Conservation (phyloP, 2,113 vertebrate genomes). For the Theropithecus gelada region DNA sequence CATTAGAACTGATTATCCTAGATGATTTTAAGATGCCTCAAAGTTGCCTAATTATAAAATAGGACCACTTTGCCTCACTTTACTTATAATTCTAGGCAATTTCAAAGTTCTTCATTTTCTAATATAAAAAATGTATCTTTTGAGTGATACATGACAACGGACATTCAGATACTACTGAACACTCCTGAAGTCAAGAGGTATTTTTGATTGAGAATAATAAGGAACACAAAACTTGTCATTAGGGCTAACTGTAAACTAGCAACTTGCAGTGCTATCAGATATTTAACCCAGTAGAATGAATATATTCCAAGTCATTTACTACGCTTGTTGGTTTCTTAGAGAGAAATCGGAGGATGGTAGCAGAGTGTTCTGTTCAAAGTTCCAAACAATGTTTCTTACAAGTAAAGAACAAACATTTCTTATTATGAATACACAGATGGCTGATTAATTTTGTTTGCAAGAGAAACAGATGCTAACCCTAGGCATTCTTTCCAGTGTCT, state of each 20-base stretch:
- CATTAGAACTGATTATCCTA: neutral
- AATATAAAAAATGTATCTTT: neutral
- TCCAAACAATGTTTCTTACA: constrained; percentile 69
- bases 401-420: constrained; percentile 75
- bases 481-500: constrained; percentile 39
- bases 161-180: neutral
- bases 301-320: constrained; percentile 42
- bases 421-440: constrained; percentile 67
- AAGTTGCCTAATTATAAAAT: neutral
- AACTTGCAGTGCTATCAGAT: neutral
- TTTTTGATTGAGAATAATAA: constrained; percentile 35
- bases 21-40: neutral
- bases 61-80: neutral
- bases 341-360: constrained; percentile 69
- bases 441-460: constrained; percentile 70
- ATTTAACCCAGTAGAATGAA: neutral
- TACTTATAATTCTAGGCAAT: neutral
- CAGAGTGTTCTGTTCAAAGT: constrained; percentile 72
- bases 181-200: neutral
- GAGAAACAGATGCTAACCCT: constrained; percentile 72
- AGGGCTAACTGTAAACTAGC: neutral
- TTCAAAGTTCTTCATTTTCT: constrained; percentile 8
- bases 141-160: neutral
- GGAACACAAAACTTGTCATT: neutral
- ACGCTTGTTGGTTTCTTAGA: constrained; percentile 65